Conservation (phyloP, 2,113 vertebrate genomes). For the Erpornis zantholeuca region DNA sequence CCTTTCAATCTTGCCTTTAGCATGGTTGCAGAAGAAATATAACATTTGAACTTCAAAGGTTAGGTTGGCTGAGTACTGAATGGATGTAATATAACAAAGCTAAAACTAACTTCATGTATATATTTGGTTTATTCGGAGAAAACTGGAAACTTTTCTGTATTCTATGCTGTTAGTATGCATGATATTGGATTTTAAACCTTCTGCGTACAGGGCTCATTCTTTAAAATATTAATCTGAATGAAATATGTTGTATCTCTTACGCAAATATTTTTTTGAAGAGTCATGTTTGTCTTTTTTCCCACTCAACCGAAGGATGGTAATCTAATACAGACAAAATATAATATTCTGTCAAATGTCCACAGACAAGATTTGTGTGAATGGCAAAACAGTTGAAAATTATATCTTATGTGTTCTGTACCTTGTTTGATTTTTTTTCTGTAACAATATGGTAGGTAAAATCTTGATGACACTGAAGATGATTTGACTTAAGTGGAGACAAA, state of each 20-base stretch:
- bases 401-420: background rate
- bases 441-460: background rate
- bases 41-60: background rate
- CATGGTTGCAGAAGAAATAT: background rate
- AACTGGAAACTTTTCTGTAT: background rate
- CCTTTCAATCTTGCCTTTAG: background rate
- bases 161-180: background rate
- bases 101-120: background rate
- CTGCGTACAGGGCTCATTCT: background rate
- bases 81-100: background rate
- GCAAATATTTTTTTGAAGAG: background rate
- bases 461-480: background rate
- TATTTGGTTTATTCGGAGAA: background rate
- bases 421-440: background rate
- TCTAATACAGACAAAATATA: background rate
- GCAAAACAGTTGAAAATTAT: background rate
- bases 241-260: background rate
- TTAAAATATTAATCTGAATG: background rate
- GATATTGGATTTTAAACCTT: background rate
- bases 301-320: background rate
- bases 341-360: background rate
- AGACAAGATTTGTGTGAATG: background rate
- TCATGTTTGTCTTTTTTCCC: background rate
- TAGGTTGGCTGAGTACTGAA: background rate
- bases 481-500: background rate